Percentiles rank a stretch among this genome's conserved stretches.
These are phyloP conservation scores for Antennarius striatus DNA, from an alignment of 2,113 vertebrate species.

Conservation along the genomic window DNA sequence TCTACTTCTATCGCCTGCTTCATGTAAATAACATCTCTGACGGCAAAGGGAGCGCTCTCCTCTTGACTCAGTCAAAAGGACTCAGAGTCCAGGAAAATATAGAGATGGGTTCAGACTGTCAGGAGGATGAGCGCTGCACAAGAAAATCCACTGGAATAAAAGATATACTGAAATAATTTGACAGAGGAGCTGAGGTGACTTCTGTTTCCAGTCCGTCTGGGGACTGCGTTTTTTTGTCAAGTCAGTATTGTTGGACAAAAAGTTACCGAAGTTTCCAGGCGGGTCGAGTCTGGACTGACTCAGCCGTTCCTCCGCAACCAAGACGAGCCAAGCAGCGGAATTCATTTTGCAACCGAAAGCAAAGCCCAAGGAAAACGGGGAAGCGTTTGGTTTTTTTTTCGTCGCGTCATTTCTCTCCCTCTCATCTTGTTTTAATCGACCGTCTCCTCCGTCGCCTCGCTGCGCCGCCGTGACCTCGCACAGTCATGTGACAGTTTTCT, in stretches of 20 bases:
- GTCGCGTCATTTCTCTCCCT: constrained; percentile 28
- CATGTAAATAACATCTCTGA: constrained; percentile 39
- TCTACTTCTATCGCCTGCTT: constrained; percentile 13
- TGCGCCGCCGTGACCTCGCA: constrained; percentile 17
- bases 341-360: constrained; percentile 44
- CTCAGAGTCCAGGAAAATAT: not conserved
- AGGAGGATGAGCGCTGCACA: no score
- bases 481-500: not conserved
- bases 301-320: no score
- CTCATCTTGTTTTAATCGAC: constrained; percentile 23
- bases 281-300: no score
- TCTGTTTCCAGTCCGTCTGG: no score
- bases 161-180: no score
- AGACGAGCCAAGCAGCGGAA: constrained; percentile 46
- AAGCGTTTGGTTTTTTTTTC: constrained; percentile 34
- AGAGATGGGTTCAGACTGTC: no score
- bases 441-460: constrained; percentile 21
- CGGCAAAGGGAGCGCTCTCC: not conserved
- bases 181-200: no score
- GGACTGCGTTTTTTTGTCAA: no score
- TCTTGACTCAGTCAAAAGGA: not conserved
- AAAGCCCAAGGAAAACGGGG: constrained; percentile 30
- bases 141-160: no score
- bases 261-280: no score
- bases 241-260: no score